Evolutionary conservation across 2,113 vertebrate species (phyloP).

Genomic region (Phylloscopus whistleri): DNA sequence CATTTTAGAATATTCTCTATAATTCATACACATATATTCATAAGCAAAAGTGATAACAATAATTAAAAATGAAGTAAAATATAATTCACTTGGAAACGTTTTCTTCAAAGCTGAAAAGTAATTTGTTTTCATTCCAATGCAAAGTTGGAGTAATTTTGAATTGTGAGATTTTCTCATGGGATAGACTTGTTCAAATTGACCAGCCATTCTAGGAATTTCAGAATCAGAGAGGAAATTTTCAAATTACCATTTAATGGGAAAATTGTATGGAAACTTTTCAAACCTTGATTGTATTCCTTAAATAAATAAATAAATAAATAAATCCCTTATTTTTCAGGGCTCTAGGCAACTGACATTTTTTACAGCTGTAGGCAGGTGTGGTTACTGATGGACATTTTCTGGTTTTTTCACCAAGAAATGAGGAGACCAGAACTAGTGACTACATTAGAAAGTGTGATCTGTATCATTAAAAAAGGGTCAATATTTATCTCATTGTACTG

Average conservation of each 20-base stretch:
- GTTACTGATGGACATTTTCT: background rate
- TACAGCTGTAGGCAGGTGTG: background rate
- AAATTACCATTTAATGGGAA: background rate
- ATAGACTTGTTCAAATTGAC: background rate
- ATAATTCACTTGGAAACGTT: background rate
- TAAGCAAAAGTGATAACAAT: background rate
- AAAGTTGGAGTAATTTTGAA: background rate
- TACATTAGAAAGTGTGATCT: background rate
- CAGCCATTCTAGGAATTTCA: background rate
- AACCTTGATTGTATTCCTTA: background rate
- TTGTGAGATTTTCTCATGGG: background rate
- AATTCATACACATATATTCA: background rate
- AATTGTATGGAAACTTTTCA: background rate
- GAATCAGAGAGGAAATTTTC: background rate
- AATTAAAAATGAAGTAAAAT: background rate
- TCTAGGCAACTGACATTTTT: rapidly evolving
- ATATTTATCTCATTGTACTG: background rate
- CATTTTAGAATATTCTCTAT: background rate
- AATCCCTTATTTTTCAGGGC: background rate
- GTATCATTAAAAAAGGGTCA: background rate
- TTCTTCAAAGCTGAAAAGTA: background rate
- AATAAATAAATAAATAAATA: background rate
- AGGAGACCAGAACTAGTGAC: background rate
- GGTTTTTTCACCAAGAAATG: background rate
- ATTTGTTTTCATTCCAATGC: background rate